Evolutionary conservation across 2,113 vertebrate genomes (phyloP), one percentile per base, ranked within the genome.

Genomic region (Sebastes schlegelii): DNA sequence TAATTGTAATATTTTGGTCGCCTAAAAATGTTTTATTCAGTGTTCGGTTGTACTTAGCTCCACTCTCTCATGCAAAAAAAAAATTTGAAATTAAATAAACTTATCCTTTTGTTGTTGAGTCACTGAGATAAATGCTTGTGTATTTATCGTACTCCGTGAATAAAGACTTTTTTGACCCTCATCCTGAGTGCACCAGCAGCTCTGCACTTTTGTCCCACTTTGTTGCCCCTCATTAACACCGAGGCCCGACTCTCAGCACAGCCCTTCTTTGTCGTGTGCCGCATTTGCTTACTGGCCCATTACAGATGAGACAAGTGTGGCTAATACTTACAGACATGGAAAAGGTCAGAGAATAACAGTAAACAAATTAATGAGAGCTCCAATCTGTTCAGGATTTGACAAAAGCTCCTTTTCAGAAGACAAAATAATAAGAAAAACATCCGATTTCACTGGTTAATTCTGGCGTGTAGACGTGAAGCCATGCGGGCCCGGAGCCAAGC

Each of bases 301-400:
- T 62, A 71, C 57, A 58, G 63, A 58, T 21, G 70, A 86, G 67
- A 43, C 70, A 14, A 67, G 74, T 21, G 54, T 16, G 42, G 54
- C 71, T 79, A 84, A 68, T 71, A 58, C 73, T 71, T 62, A 77
- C 48, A 52, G 80, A 63, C 55, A 60, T 26, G 17, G 62, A 46
- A 87, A 85, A 83, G 80, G 85, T 83, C 72, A 74, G 11, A 54
- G 69, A 74, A 74, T 43, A 79, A 69, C 85, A 61, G 57, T 73
- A 79, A 79, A 79, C 74, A 55, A 12, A 66, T 65, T n/a, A 82
- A 86, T 54, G 63, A 68, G 74, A 46, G 21, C 46, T 69, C 63
- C 52, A 23, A 72, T 60, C 60, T 78, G 74, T 51, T 58, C 46
- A 4, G 52, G 0, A 55, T 57, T 76, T 52, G 55, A 89, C 70